phyloP scores from a whole-genome alignment of 2,888 invertebrate genomes.

The Pecten maximus region DNA sequence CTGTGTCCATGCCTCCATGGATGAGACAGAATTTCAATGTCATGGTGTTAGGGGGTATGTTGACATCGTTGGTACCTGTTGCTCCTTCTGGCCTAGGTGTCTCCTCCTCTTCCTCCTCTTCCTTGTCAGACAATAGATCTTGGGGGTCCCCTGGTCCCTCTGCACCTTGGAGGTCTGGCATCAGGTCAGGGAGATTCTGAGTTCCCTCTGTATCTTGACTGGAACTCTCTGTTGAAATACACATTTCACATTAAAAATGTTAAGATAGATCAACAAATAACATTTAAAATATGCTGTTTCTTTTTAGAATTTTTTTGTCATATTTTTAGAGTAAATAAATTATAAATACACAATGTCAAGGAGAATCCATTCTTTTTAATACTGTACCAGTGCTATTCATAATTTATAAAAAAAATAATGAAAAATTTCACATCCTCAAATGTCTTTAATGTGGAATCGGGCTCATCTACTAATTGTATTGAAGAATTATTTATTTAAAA shows the following conservation, averaged over 20 bases:
- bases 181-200: slow-evolving; percentile 39
- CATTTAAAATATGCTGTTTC: too few species aligned
- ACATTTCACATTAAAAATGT: neutral
- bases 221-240: slow-evolving; percentile 47
- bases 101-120: slow-evolving; percentile 56
- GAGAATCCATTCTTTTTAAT: too few species aligned
- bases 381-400: too few species aligned
- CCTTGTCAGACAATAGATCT: slow-evolving; percentile 41
- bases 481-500: too few species aligned
- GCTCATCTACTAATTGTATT: too few species aligned
- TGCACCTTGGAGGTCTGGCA: slow-evolving; percentile 8
- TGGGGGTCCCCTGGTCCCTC: slow-evolving; percentile 44
- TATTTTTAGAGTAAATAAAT: too few species aligned
- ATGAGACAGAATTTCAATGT: slow-evolving; percentile 71
- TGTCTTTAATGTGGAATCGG: too few species aligned
- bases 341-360: too few species aligned
- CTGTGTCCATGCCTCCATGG: slow-evolving; percentile 82
- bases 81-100: slow-evolving; percentile 60
- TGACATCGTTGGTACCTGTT: slow-evolving; percentile 43
- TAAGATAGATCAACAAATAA: too few species aligned
- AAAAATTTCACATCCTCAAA: too few species aligned
- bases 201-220: slow-evolving; percentile 50
- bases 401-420: too few species aligned
- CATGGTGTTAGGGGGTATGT: slow-evolving; percentile 51
- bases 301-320: too few species aligned